Base-by-base conservation (phyloP, 2,113 vertebrate species). In the Piprites chloris region DNA sequence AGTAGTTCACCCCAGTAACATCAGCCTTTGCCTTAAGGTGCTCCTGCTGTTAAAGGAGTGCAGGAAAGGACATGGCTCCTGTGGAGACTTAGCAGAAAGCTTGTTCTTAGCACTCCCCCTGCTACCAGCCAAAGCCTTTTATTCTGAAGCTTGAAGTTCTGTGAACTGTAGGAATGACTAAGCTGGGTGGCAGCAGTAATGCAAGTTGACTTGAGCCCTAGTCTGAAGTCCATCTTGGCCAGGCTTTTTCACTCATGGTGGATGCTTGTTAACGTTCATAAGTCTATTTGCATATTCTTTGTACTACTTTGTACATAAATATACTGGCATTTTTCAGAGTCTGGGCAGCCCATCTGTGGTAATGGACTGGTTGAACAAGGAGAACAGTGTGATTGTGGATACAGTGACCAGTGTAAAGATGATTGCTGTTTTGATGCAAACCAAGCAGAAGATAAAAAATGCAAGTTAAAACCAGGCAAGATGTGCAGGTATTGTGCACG, bases 271-370 rank as follows among this genome's bases (percentile, higher is more conserved):
- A 62, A 39, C 1, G 5, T 90, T 78, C 69, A 0, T 55, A 41
- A 62, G 33, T 65, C 37, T 76, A 12, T 85, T 80, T 85, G 49
- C 19, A 5, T 87, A 3, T 79, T 73, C 55, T 73, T 75, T 91
- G 16, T 81, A 55, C 53, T 69, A 50, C 53, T 83, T 81, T 71
- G 13, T 85, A 42, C 50, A 47, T 84, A 73, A 76, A 85, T 55
- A 33, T 49, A 27, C 24, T 81, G 71, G 4, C 32, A 33, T 85
- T 93, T 97, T 96, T n/a, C 96, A 99, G 99, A 99, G 94, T 99
- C 99, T 79, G 99, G 99, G 55, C 99, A 99, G 89, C 99, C 99
- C 49, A 99, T 99, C 92, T 99, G 99, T 97, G 99, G 99, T 39
- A 99, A 99, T 63, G 99, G 99, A 37, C 97, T 99, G 80, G 99